phyloP scores from a whole-genome alignment of 37 sponge, comb jelly and placozoan species.

The Haliclona indistincta region DNA sequence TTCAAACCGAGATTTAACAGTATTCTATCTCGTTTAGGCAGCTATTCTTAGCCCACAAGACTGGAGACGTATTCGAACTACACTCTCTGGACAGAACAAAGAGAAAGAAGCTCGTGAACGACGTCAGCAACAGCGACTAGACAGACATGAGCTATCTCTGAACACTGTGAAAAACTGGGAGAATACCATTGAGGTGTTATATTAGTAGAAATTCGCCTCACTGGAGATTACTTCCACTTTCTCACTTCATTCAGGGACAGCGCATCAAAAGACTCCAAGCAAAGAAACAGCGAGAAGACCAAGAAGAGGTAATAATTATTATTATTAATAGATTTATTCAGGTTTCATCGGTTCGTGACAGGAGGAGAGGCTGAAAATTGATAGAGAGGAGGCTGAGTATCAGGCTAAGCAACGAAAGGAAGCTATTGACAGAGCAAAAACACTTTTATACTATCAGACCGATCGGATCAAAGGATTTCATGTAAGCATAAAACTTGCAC shows the following conservation, averaged over 20 bases:
- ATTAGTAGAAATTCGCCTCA: background rate
- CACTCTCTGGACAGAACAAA: slow-evolving; percentile 3
- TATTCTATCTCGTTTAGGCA: background rate
- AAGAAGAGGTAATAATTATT: slow-evolving; percentile 59
- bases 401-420: slow-evolving; percentile 77
- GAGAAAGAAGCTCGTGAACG: background rate
- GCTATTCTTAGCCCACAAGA: background rate
- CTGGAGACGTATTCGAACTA: background rate
- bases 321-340: background rate
- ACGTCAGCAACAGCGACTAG: slow-evolving; percentile 1
- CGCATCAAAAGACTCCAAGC: slow-evolving; percentile 73
- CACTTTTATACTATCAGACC: slow-evolving; percentile 79
- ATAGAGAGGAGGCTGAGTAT: slow-evolving; percentile 72
- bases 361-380: slow-evolving; percentile 66
- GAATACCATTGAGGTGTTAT: slow-evolving; percentile 75
- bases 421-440: slow-evolving; percentile 86
- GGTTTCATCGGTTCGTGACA: background rate
- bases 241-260: slow-evolving; percentile 52
- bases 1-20: too few species aligned
- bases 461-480: slow-evolving; percentile 88
- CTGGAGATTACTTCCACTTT: background rate
- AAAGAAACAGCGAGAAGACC: slow-evolving; percentile 44
- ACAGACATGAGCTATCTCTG: slow-evolving; percentile 22
- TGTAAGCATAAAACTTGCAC: slow-evolving; percentile 31
- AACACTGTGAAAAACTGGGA: slow-evolving; percentile 78